Percentiles rank a stretch among this genome's conserved stretches.
Conservation (phyloP, 1,140 invertebrate genomes). For the Dermatophagoides farinae region DNA sequence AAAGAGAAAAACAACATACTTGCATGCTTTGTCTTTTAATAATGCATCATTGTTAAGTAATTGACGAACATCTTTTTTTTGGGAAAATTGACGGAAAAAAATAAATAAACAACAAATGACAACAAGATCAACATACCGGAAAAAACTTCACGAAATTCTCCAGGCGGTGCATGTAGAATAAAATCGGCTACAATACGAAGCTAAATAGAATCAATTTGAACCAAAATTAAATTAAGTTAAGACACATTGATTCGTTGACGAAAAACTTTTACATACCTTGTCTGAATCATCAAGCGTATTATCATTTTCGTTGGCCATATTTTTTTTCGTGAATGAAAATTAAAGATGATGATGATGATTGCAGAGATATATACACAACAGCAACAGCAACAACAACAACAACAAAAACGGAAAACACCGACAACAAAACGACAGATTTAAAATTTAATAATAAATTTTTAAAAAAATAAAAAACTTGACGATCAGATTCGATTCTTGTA, state of each 20-base stretch:
- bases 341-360: too few relatives aligned
- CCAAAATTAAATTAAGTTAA: background rate
- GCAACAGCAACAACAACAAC: too few relatives aligned
- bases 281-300: constrained; percentile 24
- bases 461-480: too few relatives aligned
- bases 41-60: constrained; percentile 86
- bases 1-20: constrained; percentile 26
- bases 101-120: background rate
- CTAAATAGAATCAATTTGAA: constrained; percentile 7
- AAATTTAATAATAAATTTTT: too few relatives aligned
- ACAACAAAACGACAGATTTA: too few relatives aligned
- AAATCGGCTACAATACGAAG: constrained; percentile 50
- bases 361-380: too few relatives aligned
- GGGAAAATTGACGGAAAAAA: background rate
- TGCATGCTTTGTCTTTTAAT: constrained; percentile 76
- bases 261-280: constrained; percentile 23
- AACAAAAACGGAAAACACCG: too few relatives aligned
- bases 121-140: constrained; percentile 39
- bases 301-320: constrained; percentile 22
- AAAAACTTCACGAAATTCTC: constrained; percentile 99
- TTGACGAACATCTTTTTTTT: constrained; percentile 73
- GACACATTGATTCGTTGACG: background rate
- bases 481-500: too few relatives aligned
- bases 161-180: constrained; percentile 90
- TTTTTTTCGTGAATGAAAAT: too few relatives aligned